Evolutionary conservation across 1,140 invertebrate genomes (phyloP).

Genomic region (Bombus terrestris): DNA sequence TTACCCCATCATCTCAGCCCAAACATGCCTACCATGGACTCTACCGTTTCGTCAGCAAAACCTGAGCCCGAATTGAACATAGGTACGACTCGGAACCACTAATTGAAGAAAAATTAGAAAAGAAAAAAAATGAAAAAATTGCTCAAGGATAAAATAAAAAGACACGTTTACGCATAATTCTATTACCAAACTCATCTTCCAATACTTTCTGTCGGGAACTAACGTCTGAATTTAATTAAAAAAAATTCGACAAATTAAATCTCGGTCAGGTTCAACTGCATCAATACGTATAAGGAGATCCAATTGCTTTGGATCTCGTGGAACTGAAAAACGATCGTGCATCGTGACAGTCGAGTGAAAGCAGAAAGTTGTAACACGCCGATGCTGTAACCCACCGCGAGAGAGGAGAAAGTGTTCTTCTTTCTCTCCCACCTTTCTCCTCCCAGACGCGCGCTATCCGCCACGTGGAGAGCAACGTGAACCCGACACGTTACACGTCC

Average conservation of each 20-base stretch:
- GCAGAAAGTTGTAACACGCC: constrained; percentile 82
- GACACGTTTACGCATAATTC: neutral
- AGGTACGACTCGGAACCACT: constrained; percentile 76
- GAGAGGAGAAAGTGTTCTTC: constrained; percentile 81
- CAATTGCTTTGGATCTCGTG: neutral
- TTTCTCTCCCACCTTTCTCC: constrained; percentile 74
- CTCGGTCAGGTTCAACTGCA: neutral
- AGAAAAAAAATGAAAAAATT: neutral
- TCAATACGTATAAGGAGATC: neutral
- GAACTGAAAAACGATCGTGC: constrained; percentile 35
- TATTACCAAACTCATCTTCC: no score
- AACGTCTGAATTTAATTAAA: neutral
- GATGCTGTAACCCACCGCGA: constrained; percentile 80
- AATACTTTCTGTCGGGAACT: neutral
- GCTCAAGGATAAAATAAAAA: no score
- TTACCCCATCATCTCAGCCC: constrained; percentile 69
- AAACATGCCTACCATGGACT: constrained; percentile 84
- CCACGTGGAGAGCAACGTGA: constrained; percentile 46
- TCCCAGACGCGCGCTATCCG: constrained; percentile 52
- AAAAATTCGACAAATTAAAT: neutral
- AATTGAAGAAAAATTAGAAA: neutral
- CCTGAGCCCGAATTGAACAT: constrained; percentile 85
- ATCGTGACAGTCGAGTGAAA: constrained; percentile 79
- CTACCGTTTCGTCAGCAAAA: constrained; percentile 84
- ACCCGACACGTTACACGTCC: neutral